Evolutionary conservation across 2,888 invertebrate genomes (phyloP).

Genomic region (Catocala fraxini): DNA sequence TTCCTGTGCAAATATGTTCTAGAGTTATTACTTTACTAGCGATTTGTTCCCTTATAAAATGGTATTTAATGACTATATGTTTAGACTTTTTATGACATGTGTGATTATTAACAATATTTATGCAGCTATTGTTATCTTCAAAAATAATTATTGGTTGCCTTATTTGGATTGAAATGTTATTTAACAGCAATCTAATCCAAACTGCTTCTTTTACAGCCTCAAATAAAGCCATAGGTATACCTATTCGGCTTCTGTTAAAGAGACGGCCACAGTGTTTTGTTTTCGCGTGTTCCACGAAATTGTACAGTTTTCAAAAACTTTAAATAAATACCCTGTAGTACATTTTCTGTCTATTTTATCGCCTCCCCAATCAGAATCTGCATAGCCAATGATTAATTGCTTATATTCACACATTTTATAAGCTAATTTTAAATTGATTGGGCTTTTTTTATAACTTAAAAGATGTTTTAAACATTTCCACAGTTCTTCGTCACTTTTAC

Average conservation of each 20-base stretch:
- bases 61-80: conserved; percentile 56
- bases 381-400: conserved; percentile 8
- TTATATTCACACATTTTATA: background rate
- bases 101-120: conserved; percentile 53
- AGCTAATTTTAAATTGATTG: background rate
- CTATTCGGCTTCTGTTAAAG: conserved; percentile 5
- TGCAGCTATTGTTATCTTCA: conserved; percentile 61
- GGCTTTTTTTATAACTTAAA: too few species aligned
- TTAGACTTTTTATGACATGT: conserved; percentile 51
- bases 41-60: conserved; percentile 15
- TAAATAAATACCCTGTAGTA: conserved; percentile 23
- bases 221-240: conserved; percentile 2
- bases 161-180: too few species aligned
- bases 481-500: too few species aligned
- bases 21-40: background rate
- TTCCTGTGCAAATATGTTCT: too few species aligned
- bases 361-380: conserved; percentile 23
- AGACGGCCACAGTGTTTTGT: background rate
- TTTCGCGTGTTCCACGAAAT: too few species aligned
- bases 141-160: conserved; percentile 13
- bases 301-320: conserved; percentile 16
- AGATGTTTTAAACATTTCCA: too few species aligned
- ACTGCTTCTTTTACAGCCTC: conserved; percentile 1
- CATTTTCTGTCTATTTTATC: conserved; percentile 18
- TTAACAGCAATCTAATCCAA: conserved; percentile 1